Evolutionary conservation across 1,140 invertebrate species (phyloP), one percentile per base, ranked within the genome.

Genomic region (Drosophila mayri): DNA sequence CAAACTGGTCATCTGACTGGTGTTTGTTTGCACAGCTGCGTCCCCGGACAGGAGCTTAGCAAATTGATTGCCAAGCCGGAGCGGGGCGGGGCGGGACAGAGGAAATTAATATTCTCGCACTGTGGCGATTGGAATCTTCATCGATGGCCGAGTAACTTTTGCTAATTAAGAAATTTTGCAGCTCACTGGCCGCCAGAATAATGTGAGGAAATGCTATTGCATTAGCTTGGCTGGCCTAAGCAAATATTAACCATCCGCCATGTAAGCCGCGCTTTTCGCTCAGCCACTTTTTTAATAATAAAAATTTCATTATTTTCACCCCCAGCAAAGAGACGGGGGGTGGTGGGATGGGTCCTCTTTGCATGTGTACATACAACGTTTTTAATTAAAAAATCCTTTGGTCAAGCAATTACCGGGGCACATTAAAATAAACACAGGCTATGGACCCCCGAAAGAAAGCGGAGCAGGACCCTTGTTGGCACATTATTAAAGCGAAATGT

Each of bases 361-460:
- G 52, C 67, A 60, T 73, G 70, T 63, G 70, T 63, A 84, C 84
- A 84, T 84, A 84, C 80, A 90, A 78, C 82, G 80, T 71, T 90
- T 90, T 88, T 88, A 88, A 88, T 88, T 88, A 88, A 88, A 88
- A 88, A 90, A 88, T 88, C 85, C 85, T 88, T 88, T 88, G 85
- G 85, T 88, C 85, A 88, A 88, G 85, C 78, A 90, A 88, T 88
- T 88, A 90, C 58, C 47, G 76, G 76, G 77, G 66, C 66, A 88
- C 78, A 90, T 90, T 88, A 81, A 88, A 90, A 88, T 76, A 84
- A 88, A 88, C 81, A 88, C 64, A 52, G 25, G 60, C 44, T 22
- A 54, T 12, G 62, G 50, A 41, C 52, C 63, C 37, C 73, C 73
- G 28, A 76, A 63, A 55, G 46, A 59, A 59, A 67, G 73, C 30